Conservation (phyloP, 2,797 vertebrate species). For the Haliaeetus vocifer region DNA sequence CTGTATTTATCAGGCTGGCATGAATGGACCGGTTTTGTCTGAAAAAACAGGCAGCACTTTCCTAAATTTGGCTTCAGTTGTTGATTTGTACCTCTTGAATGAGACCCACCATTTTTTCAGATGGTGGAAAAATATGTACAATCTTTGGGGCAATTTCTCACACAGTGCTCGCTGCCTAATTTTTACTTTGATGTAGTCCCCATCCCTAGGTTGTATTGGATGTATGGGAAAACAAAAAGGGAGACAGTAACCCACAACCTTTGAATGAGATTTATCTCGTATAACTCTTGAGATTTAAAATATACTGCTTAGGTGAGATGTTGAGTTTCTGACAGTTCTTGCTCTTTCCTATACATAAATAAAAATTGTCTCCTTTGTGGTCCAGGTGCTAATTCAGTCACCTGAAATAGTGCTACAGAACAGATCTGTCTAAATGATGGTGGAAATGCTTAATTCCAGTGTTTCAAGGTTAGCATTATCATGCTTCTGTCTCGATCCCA, state of each 20-base stretch:
- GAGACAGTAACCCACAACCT: not conserved
- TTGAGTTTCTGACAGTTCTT: not conserved
- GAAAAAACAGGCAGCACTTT: not conserved
- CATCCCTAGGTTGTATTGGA: not conserved
- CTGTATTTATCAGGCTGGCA: not conserved
- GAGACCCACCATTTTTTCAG: not conserved
- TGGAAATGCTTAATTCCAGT: not conserved
- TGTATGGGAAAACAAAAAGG: not conserved
- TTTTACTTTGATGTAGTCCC: not conserved
- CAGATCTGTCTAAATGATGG: not conserved
- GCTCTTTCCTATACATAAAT: not conserved
- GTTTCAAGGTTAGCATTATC: not conserved
- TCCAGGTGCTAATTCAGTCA: not conserved
- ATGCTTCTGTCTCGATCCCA: not conserved
- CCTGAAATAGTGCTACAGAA: not conserved
- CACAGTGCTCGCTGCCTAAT: not conserved
- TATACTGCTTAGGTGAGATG: not conserved
- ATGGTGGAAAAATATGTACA: not conserved
- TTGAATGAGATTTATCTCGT: not conserved
- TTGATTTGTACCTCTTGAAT: not conserved
- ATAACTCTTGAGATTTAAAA: not conserved
- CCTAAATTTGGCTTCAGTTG: not conserved
- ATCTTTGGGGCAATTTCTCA: not conserved
- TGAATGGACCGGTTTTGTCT: not conserved
- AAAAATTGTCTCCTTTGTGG: not conserved